Conservation (phyloP, 2,888 invertebrate species). For the Orthosia gothica region DNA sequence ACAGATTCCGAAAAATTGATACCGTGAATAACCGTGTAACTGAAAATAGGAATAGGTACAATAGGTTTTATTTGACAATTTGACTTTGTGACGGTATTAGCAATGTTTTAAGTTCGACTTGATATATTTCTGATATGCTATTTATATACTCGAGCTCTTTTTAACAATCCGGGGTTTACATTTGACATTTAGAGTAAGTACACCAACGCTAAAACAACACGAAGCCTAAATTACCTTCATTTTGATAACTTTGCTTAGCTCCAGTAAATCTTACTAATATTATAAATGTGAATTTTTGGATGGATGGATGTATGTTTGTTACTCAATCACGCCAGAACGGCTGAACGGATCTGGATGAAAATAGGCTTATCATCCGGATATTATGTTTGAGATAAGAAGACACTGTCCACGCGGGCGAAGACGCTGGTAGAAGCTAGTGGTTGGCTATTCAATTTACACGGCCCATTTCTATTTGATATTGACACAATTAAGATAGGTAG, state of each 20-base stretch:
- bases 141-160: constrained; percentile 10
- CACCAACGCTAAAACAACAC: constrained; percentile 11
- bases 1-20: constrained; percentile 13
- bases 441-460: constrained; percentile 2
- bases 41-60: constrained; percentile 26
- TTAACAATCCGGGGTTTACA: constrained; percentile 5
- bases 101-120: neutral
- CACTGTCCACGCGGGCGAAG: too few species aligned
- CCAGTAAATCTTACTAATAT: neutral
- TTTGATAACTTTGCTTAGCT: constrained; percentile 3
- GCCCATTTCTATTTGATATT: constrained; percentile 4
- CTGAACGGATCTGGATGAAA: too few species aligned
- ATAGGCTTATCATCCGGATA: too few species aligned
- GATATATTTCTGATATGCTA: constrained; percentile 39
- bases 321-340: too few species aligned
- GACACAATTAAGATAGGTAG: neutral
- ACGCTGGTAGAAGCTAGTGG: too few species aligned
- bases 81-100: constrained; percentile 21
- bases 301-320: too few species aligned
- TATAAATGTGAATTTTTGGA: too few species aligned
- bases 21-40: constrained; percentile 10
- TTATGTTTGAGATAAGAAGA: too few species aligned
- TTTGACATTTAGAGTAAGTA: constrained; percentile 6
- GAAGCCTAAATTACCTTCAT: constrained; percentile 4
- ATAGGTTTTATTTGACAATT: constrained; percentile 26